Evolutionary conservation across 2,888 invertebrate genomes (phyloP), one percentile per base, ranked within the genome.

Genomic region (Hartigia nigra): DNA sequence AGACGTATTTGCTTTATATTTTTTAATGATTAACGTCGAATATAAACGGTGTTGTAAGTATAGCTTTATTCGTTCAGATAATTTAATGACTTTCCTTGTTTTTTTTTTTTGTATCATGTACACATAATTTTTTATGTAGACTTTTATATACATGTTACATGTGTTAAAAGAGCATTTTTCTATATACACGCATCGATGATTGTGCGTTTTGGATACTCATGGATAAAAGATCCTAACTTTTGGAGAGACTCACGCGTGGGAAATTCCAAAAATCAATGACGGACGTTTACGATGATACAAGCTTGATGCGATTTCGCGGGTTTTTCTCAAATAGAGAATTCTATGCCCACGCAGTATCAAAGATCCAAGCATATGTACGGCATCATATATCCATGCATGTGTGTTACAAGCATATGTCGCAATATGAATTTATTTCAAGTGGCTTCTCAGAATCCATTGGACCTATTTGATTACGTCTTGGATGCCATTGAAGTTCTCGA

Each of bases 401-500:
- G n/a, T 11, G 72, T 32, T 32, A 31, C 72, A 32, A 72, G 9
- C 2, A 31, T 34, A 72, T 34, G 72, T 31, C 31, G 11, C n/a
- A 72, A 72, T 31, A 11, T 9, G 72, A 34, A 72, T 72, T 72
- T 72, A 72, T 72, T 32, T 31, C 34, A 14, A 34, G 12, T 12
- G 4, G 23, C 55, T 55, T 23, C 23, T 23, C 55, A 55, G 23
- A 23, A 23, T 55, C 55, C 2, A 9, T 31, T 31, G 12, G 72
- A 72, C 9, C 69, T 74, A 74, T 69, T 74, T 69, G 35, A 74
- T 85, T 78, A 88, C 79, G 86, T 87, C 74, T 86, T 86, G 23
- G 88, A 88, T 69, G 84, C 84, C 76, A 84, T 88, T 34, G 91
- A 91, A 69, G 87, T 89, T 78, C 91, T 90, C 34, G 91, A 91